Base-by-base conservation (phyloP, 2,113 vertebrate species). In the Talpa occidentalis region DNA sequence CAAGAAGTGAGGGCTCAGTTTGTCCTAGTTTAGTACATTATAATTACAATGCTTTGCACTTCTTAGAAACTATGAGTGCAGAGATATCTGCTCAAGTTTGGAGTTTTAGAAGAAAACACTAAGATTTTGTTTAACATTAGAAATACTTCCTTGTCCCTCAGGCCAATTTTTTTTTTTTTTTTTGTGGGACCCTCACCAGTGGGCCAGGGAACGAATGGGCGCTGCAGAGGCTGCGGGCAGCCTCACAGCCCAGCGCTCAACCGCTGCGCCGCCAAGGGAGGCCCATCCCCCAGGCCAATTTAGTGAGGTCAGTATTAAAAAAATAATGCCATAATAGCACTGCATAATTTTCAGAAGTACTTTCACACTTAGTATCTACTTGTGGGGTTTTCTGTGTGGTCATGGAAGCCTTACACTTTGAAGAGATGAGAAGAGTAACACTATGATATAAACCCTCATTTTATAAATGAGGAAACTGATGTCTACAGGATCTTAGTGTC, bases 91-190 rank as follows among this genome's bases (percentile, higher is more conserved):
- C 76, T 35, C 47, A 16, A 79, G 44, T 37, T 85, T 67, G 81
- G 40, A 56, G 56, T 90, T 93, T 72, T 59, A 77, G 21, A 90
- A 92, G 47, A 47, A 82, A 40, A 56, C 47, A 73, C n/a, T 49
- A n/a, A 76, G 40, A 26, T 59, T 88, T 67, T 56, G 1, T 37
- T 80, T 72, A 77, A 49, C 40, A 93, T 49, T 52, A 84, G 40
- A 49, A 17, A 91, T 88, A 88, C 32, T 62, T 78, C 21, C 32
- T 62, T 78, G 16, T 67, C 7, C 62, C 26, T 30, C 26, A 64
- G 28, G 26, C 62, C 62, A 64, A 64, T 67, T n/a, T n/a, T n/a
- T n/a, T n/a, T n/a, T n/a, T n/a, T n/a, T n/a, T n/a, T n/a, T n/a
- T n/a, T n/a, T n/a, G n/a, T n/a, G n/a, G n/a, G n/a, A n/a, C n/a